Conservation (phyloP, 2,888 invertebrate species). For the Tridacna crocea region DNA sequence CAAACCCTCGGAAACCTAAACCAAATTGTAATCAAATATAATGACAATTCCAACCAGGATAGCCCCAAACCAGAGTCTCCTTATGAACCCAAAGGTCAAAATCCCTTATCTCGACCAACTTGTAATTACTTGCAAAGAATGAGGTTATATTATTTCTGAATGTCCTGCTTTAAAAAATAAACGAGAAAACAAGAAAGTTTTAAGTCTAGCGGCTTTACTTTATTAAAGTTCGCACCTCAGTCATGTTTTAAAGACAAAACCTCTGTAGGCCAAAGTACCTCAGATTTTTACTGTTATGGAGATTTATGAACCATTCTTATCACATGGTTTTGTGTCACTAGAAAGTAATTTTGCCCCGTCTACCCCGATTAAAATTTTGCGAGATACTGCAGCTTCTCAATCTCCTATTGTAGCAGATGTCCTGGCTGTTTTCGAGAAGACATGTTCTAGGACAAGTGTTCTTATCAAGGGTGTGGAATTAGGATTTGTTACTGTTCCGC, state of each 20-base stretch:
- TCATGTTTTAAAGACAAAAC: constrained; percentile 29
- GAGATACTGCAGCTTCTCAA: constrained; percentile 58
- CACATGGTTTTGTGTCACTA: constrained; percentile 48
- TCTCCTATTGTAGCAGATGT: constrained; percentile 48
- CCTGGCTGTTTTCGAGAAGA: constrained; percentile 41
- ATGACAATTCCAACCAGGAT: background rate
- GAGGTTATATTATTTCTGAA: constrained; percentile 36
- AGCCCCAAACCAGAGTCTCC: background rate
- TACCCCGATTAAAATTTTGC: constrained; percentile 39
- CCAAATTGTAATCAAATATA: background rate
- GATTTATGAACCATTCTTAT: constrained; percentile 43
- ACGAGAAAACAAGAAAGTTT: constrained; percentile 10
- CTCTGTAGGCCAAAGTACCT: background rate
- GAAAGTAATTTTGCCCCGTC: background rate
- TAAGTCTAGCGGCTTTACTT: constrained; percentile 11
- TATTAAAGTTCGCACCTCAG: constrained; percentile 9
- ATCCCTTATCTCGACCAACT: constrained; percentile 19
- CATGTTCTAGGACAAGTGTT: constrained; percentile 38
- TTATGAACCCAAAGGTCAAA: constrained; percentile 15
- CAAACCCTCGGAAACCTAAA: no score
- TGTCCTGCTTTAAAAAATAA: constrained; percentile 34
- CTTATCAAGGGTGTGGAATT: constrained; percentile 53
- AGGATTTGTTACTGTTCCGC: constrained; percentile 43
- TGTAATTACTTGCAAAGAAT: constrained; percentile 42
- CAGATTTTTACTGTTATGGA: constrained; percentile 26